Percentiles rank a stretch among this genome's conserved stretches.
These are phyloP conservation scores for Tetragonisca angustula DNA, from an alignment of 2,888 invertebrate species.

Conservation along the genomic window DNA sequence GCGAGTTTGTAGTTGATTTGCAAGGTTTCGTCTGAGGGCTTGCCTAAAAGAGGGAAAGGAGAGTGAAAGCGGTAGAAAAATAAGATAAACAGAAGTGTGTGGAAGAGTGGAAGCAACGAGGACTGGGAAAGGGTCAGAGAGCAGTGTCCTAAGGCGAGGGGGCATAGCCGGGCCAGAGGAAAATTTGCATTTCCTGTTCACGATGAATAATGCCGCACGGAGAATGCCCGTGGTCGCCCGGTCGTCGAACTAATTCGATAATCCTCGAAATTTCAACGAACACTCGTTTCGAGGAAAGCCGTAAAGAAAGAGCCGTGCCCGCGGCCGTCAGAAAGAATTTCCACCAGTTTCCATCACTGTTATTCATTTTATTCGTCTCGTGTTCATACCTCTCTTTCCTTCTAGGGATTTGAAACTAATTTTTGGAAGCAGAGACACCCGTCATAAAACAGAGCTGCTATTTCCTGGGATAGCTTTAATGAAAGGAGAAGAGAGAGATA, in stretches of 20 bases:
- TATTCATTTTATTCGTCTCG: background rate
- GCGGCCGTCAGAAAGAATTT: background rate
- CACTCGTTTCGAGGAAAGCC: background rate
- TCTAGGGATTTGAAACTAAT: background rate
- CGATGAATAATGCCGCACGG: conserved; percentile 73
- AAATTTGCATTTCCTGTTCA: conserved; percentile 79
- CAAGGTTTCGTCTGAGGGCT: background rate
- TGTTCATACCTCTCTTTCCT: background rate
- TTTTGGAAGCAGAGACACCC: background rate
- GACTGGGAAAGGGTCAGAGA: conserved; percentile 72
- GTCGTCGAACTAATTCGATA: conserved; percentile 39
- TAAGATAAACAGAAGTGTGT: conserved; percentile 17
- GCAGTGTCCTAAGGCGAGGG: conserved; percentile 70
- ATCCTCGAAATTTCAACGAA: conserved; percentile 26
- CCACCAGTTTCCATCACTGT: background rate
- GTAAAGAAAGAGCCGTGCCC: background rate
- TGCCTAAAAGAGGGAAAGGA: background rate
- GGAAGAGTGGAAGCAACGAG: conserved; percentile 23
- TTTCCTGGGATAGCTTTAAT: background rate
- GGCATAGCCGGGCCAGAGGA: conserved; percentile 61
- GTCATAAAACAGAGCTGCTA: background rate
- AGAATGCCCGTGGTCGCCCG: conserved; percentile 24
- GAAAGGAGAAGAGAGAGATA: conserved; percentile 11
- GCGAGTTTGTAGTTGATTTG: no score
- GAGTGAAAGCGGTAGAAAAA: background rate